Evolutionary conservation across 2,797 vertebrate genomes (phyloP).

Genomic region (Odontamblyopus rebecca): DNA sequence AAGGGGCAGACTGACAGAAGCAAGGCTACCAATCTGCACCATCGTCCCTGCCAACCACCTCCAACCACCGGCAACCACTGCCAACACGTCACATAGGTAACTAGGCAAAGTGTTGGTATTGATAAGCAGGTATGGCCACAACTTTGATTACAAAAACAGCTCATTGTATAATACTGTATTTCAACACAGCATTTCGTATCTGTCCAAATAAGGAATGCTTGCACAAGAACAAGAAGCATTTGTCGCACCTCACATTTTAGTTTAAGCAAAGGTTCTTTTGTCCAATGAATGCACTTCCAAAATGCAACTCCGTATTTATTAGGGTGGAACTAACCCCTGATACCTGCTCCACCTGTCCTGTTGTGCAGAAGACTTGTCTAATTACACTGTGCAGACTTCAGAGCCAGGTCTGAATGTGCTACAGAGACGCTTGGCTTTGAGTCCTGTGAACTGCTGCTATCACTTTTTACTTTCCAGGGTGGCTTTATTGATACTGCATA

Average conservation of each 20-base stretch:
- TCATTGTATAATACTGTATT: neutral
- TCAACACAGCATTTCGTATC: neutral
- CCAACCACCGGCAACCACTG: no score
- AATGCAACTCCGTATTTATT: neutral
- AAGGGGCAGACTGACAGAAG: no score
- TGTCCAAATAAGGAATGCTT: neutral
- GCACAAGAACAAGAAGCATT: neutral
- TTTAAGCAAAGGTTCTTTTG: neutral
- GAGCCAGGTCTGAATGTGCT: neutral
- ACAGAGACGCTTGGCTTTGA: neutral
- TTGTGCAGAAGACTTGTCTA: neutral
- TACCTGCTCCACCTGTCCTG: neutral
- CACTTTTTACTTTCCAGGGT: conserved; percentile 10
- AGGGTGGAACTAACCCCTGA: no score
- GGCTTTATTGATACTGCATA: conserved; percentile 18
- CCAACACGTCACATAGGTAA: no score
- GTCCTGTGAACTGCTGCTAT: conserved; percentile 1
- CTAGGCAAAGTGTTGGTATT: no score
- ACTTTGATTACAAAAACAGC: neutral
- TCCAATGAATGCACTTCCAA: neutral
- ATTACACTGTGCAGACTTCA: neutral
- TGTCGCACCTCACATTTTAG: neutral
- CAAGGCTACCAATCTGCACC: no score
- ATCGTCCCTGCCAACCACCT: no score
- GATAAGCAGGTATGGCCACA: no score